Conservation (phyloP, 2,113 vertebrate species). For the Tyto alba region DNA sequence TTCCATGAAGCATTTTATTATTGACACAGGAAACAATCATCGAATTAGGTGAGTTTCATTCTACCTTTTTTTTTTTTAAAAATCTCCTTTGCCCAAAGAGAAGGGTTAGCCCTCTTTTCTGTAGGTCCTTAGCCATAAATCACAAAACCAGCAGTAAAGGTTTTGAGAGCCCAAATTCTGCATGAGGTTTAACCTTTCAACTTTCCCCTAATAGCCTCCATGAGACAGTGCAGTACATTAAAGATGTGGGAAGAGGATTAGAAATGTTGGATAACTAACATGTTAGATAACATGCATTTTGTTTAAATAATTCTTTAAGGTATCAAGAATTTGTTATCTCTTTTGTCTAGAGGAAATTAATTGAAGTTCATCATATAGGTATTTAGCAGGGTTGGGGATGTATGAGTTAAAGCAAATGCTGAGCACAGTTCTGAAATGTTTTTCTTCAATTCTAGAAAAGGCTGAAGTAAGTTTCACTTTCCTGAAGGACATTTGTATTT, state of each 20-base stretch:
- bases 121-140: background rate
- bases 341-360: background rate
- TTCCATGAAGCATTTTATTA: background rate
- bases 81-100: background rate
- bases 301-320: background rate
- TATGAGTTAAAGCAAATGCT: background rate
- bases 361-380: background rate
- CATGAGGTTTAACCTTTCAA: background rate
- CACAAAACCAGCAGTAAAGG: background rate
- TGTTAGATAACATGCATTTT: background rate
- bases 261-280: background rate
- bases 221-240: background rate
- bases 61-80: background rate
- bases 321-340: background rate
- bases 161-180: background rate
- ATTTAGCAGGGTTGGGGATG: background rate
- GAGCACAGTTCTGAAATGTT: background rate
- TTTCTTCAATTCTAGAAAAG: background rate
- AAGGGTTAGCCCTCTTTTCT: background rate
- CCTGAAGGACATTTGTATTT: background rate
- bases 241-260: background rate
- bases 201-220: background rate
- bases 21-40: background rate
- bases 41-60: background rate
- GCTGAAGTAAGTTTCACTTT: slow-evolving; percentile 13